These are phyloP conservation scores for Ammodytes dubius DNA, from an alignment of 2,113 vertebrate genomes.

Conservation along the genomic window DNA sequence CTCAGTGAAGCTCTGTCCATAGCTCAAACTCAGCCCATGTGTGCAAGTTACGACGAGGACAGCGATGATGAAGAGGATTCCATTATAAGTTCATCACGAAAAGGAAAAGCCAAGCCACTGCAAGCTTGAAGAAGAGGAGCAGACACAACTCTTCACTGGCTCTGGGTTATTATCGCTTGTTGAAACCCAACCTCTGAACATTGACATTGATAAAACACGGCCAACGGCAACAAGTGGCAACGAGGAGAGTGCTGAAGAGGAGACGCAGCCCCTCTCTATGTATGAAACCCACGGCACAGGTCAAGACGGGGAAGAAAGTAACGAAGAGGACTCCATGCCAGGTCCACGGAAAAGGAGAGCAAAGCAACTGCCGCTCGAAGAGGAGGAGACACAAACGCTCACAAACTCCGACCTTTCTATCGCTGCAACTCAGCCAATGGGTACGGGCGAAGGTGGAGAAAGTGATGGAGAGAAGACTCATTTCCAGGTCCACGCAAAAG, in stretches of 20 bases:
- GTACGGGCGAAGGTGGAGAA: background rate
- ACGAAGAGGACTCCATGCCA: conserved; percentile 32
- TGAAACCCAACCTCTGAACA: conserved; percentile 49
- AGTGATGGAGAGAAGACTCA: conserved; percentile 20
- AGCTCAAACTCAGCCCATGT: conserved; percentile 63
- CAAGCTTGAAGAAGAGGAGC: conserved; percentile 48
- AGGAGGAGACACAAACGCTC: conserved; percentile 26
- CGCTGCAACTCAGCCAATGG: conserved; percentile 64
- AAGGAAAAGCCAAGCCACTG: conserved; percentile 20
- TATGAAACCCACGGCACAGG: conserved; percentile 27
- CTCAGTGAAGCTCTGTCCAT: conserved; percentile 1
- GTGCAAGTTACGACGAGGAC: conserved; percentile 11
- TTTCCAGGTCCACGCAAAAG: conserved; percentile 23
- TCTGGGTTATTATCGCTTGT: conserved; percentile 18
- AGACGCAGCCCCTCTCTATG: conserved; percentile 6
- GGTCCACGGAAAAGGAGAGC: conserved; percentile 29
- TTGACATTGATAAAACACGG: conserved; percentile 30
- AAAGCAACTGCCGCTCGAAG: conserved; percentile 2
- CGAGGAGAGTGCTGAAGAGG: conserved; percentile 5
- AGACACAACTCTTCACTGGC: conserved; percentile 32
- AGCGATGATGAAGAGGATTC: conserved; percentile 30
- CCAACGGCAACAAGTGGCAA: conserved; percentile 10
- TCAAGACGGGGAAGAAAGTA: conserved; percentile 16
- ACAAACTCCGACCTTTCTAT: background rate
- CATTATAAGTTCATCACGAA: background rate